Evolutionary conservation across 1,140 invertebrate genomes (phyloP).

Genomic region (Procambarus clarkii): DNA sequence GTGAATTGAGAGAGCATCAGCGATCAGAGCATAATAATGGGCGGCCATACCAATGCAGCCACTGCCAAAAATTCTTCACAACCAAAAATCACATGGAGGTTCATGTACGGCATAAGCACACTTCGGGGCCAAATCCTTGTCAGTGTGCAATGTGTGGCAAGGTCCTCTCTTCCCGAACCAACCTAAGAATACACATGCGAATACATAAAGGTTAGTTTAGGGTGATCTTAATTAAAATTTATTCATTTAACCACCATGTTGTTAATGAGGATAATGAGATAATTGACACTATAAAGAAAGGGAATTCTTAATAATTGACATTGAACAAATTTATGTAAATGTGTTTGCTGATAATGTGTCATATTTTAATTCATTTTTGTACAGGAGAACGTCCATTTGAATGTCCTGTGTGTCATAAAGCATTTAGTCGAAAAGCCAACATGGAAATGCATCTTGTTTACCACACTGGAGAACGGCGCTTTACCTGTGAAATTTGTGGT

Average conservation of each 20-base stretch:
- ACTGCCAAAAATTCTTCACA: conserved; percentile 63
- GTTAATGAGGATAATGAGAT: no score
- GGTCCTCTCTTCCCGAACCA: conserved; percentile 57
- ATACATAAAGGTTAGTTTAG: conserved; percentile 52
- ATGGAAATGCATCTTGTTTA: conserved; percentile 72
- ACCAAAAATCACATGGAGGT: conserved; percentile 65
- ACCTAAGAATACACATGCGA: conserved; percentile 56
- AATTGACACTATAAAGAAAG: no score
- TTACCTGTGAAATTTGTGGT: conserved; percentile 75
- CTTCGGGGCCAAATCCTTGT: conserved; percentile 41
- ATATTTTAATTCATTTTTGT: not conserved
- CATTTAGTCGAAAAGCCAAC: conserved; percentile 71
- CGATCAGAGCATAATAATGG: conserved; percentile 59
- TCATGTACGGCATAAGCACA: conserved; percentile 55
- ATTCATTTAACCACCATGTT: not conserved
- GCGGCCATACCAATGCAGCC: conserved; percentile 56
- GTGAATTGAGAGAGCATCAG: conserved; percentile 47
- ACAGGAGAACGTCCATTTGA: conserved; percentile 73
- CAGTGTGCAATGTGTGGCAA: conserved; percentile 58
- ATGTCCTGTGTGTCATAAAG: conserved; percentile 70
- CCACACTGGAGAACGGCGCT: conserved; percentile 74
- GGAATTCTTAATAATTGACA: no score
- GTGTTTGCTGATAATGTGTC: no score
- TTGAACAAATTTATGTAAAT: no score
- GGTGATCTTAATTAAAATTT: not conserved